phyloP scores from a whole-genome alignment of 2,888 invertebrate genomes.

The Ophion ventricosus region DNA sequence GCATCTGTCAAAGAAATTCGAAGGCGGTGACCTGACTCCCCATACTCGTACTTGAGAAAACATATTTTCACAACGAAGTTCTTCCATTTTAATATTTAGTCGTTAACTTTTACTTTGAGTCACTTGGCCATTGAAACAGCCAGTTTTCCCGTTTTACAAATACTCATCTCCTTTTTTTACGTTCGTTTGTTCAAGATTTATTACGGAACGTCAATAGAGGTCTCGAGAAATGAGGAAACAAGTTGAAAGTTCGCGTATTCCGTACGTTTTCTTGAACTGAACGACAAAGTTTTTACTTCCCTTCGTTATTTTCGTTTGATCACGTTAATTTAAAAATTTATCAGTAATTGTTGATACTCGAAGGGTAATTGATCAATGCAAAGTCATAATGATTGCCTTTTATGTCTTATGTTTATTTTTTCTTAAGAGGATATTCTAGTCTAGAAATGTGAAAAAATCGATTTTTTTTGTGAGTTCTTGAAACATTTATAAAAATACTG shows the following conservation, averaged over 20 bases:
- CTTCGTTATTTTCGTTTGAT: not conserved
- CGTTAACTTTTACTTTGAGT: not conserved
- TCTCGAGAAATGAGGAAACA: not conserved
- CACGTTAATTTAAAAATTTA: not conserved
- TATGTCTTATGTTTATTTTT: not conserved
- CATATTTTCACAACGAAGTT: not conserved
- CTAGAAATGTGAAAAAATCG: no score
- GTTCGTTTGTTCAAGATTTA: not conserved
- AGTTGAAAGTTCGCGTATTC: not conserved
- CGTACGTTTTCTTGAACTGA: not conserved
- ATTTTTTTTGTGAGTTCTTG: no score
- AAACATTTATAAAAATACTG: no score
- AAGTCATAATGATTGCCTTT: not conserved
- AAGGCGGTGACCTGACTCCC: not conserved
- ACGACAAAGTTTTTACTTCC: not conserved
- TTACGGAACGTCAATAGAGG: not conserved
- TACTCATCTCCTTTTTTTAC: not conserved
- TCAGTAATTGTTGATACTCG: not conserved
- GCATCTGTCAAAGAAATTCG: constrained; percentile 17
- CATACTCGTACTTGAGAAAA: constrained; percentile 12
- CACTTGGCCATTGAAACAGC: constrained; percentile 14
- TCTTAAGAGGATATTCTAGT: no score
- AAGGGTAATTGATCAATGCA: not conserved
- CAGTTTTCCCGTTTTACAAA: not conserved
- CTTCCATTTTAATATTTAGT: constrained; percentile 2